phyloP scores from a whole-genome alignment of 2,113 vertebrate genomes.

The Phyllopteryx taeniolatus region DNA sequence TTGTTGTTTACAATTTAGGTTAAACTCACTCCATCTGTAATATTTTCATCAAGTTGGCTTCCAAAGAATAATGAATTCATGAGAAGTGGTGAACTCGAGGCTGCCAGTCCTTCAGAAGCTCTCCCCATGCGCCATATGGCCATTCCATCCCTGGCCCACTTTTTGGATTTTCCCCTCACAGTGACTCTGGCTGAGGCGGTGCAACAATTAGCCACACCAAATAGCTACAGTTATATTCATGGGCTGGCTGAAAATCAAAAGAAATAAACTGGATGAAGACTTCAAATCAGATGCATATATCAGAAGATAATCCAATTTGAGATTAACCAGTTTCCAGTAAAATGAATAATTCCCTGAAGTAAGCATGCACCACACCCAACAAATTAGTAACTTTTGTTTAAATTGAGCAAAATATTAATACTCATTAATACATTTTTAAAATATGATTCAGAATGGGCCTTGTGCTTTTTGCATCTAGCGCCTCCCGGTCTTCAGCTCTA shows the following conservation, averaged over 20 bases:
- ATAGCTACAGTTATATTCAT: conserved; percentile 21
- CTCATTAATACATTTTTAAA: no score
- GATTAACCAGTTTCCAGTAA: not conserved
- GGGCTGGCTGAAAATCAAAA: conserved; percentile 13
- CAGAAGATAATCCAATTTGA: conserved; percentile 8
- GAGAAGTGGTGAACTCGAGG: conserved; percentile 29
- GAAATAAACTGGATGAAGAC: conserved; percentile 10
- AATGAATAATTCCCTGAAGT: not conserved
- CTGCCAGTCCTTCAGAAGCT: conserved; percentile 33
- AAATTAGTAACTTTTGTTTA: no score
- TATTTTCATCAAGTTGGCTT: conserved; percentile 30
- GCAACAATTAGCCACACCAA: conserved; percentile 44
- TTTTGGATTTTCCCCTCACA: conserved; percentile 27
- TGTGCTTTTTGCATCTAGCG: no score
- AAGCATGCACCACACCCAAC: not conserved
- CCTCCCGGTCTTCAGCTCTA: no score
- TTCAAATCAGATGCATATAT: conserved; percentile 13
- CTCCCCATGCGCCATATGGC: conserved; percentile 50
- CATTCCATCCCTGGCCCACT: conserved; percentile 22
- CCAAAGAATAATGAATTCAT: conserved; percentile 20
- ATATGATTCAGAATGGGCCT: no score
- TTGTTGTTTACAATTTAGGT: conserved; percentile 36
- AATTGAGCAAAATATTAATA: no score
- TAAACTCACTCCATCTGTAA: conserved; percentile 13
- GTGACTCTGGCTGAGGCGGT: conserved; percentile 26